Conservation (phyloP, 2,888 invertebrate species). For the Pantelozetes paolii region DNA sequence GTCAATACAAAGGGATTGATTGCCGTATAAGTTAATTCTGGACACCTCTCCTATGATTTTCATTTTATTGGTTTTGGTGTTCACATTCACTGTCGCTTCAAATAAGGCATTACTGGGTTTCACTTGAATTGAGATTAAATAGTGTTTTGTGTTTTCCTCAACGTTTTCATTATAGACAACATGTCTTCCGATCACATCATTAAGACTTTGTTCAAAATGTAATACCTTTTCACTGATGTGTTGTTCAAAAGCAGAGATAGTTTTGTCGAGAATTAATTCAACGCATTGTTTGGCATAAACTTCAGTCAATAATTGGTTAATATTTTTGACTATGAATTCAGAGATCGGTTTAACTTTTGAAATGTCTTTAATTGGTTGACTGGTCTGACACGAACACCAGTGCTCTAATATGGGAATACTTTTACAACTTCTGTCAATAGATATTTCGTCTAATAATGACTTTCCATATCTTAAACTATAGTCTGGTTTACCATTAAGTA, state of each 20-base stretch:
- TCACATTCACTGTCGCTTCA: conserved; percentile 65
- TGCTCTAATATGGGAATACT: conserved; percentile 52
- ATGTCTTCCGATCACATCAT: background rate
- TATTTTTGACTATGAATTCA: background rate
- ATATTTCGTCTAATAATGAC: conserved; percentile 52
- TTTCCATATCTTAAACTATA: conserved; percentile 44
- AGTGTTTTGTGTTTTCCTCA: conserved; percentile 52
- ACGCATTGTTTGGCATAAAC: background rate
- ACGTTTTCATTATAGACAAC: background rate
- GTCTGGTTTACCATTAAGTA: conserved; percentile 46
- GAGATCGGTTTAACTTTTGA: background rate
- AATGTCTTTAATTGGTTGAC: background rate
- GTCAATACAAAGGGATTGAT: conserved; percentile 53
- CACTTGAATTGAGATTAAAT: conserved; percentile 63
- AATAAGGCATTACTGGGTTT: conserved; percentile 68
- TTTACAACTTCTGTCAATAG: conserved; percentile 51
- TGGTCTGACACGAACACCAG: conserved; percentile 51
- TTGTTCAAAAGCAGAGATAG: background rate
- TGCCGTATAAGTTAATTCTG: conserved; percentile 53
- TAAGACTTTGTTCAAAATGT: background rate
- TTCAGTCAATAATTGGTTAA: background rate
- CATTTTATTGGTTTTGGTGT: conserved; percentile 49
- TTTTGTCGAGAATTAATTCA: background rate
- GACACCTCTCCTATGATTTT: conserved; percentile 62
- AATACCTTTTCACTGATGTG: background rate